A percentile compares a stretch with the other conserved stretches of the same genome.
Evolutionary conservation across 2,888 invertebrate genomes (phyloP).

Genomic region (Chymomyza fuscimana): DNA sequence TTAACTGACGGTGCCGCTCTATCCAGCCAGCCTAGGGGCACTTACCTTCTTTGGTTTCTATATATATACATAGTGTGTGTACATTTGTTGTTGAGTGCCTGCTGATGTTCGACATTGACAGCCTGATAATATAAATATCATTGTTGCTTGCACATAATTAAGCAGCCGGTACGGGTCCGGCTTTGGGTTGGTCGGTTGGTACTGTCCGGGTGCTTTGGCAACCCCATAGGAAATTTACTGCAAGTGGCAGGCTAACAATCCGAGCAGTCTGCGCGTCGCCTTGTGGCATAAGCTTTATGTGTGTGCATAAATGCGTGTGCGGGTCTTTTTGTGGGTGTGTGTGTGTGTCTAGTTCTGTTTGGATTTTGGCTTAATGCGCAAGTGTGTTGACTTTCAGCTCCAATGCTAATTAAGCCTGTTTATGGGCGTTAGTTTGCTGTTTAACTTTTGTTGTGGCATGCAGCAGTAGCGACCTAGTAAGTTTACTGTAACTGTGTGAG

Average conservation of each 20-base stretch:
- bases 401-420: slow-evolving; percentile 71
- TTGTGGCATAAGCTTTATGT: slow-evolving; percentile 51
- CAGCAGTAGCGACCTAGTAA: neutral
- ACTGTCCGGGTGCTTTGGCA: slow-evolving; percentile 37
- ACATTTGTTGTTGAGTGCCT: slow-evolving; percentile 10
- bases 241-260: slow-evolving; percentile 18
- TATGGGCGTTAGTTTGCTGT: slow-evolving; percentile 66
- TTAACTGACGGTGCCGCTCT: slow-evolving; percentile 35
- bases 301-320: slow-evolving; percentile 29
- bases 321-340: slow-evolving; percentile 6
- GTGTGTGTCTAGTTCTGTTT: slow-evolving; percentile 19
- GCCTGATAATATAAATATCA: slow-evolving; percentile 70
- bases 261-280: slow-evolving; percentile 23
- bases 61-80: neutral
- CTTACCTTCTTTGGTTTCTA: slow-evolving; percentile 5
- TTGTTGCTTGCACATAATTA: slow-evolving; percentile 75
- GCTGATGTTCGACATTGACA: slow-evolving; percentile 49
- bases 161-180: slow-evolving; percentile 35
- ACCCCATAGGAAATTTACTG: slow-evolving; percentile 46
- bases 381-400: slow-evolving; percentile 71
- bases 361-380: slow-evolving; percentile 56
- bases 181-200: neutral
- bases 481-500: neutral
- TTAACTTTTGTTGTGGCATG: slow-evolving; percentile 47
- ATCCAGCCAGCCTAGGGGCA: slow-evolving; percentile 20